These are phyloP conservation scores for Cygnus olor DNA, from an alignment of 2,797 vertebrate species.

Conservation along the genomic window DNA sequence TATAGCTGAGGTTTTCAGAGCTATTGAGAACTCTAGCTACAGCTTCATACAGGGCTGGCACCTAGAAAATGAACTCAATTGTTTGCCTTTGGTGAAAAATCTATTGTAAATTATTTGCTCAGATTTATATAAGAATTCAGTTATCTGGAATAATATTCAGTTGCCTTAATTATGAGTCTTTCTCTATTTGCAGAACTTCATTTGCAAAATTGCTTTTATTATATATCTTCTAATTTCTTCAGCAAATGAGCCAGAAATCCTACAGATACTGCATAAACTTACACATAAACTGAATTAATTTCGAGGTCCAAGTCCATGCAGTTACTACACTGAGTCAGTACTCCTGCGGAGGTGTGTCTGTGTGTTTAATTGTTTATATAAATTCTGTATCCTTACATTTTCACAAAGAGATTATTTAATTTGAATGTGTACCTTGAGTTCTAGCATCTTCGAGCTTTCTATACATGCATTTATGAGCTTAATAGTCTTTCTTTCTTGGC, in stretches of 20 bases:
- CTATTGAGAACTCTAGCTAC: not conserved
- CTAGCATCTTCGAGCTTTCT: not conserved
- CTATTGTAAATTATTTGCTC: not conserved
- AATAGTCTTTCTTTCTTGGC: not conserved
- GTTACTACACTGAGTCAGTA: not conserved
- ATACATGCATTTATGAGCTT: not conserved
- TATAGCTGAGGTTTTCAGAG: not conserved
- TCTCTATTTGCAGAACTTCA: not conserved
- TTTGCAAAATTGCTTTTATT: not conserved
- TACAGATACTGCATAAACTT: not conserved
- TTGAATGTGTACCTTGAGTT: not conserved
- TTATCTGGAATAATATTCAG: not conserved
- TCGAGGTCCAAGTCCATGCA: not conserved
- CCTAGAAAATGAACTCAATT: not conserved
- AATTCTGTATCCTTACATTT: conserved; percentile 34
- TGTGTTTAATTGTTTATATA: conserved; percentile 48
- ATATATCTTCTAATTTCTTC: not conserved
- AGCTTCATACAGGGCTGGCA: not conserved
- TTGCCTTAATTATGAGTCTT: not conserved
- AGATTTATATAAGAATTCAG: not conserved
- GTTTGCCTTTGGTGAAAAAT: not conserved
- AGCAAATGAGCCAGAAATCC: not conserved
- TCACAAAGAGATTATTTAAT: not conserved
- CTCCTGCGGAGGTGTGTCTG: not conserved
- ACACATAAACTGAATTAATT: not conserved